These are phyloP conservation scores for Acestrorhynchus altus DNA, from an alignment of 2,797 vertebrate species.

Conservation along the genomic window DNA sequence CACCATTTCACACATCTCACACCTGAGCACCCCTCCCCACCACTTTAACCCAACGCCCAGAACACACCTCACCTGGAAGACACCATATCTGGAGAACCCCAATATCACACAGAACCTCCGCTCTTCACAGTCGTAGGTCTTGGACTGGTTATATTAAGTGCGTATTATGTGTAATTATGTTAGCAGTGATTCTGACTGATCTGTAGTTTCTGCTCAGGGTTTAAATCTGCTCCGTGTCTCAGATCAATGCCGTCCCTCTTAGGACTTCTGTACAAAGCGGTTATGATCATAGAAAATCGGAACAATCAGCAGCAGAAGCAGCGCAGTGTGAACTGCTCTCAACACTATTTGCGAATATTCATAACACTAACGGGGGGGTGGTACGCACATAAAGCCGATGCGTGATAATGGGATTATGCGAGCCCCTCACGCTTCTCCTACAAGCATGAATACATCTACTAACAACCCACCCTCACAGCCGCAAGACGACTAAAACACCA, in stretches of 20 bases:
- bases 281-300: neutral
- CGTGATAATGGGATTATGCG: constrained; percentile 11
- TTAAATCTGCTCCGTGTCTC: neutral
- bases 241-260: neutral
- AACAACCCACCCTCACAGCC: neutral
- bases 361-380: neutral
- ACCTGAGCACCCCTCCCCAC: too few relatives aligned
- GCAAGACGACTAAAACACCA: neutral
- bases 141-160: too few relatives aligned
- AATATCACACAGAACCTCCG: too few relatives aligned
- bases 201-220: neutral
- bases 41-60: too few relatives aligned
- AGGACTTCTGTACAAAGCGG: neutral
- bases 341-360: neutral
- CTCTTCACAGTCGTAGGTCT: too few relatives aligned
- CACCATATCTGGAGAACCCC: too few relatives aligned
- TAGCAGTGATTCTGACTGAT: neutral
- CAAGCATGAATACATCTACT: neutral
- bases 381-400: neutral
- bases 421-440: neutral
- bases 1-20: too few relatives aligned
- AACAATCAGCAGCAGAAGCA: neutral
- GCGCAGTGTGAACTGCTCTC: neutral
- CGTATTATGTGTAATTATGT: too few relatives aligned
- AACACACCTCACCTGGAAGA: too few relatives aligned